phyloP scores from a whole-genome alignment of 2,797 vertebrate genomes.

The Cuculus canorus region DNA sequence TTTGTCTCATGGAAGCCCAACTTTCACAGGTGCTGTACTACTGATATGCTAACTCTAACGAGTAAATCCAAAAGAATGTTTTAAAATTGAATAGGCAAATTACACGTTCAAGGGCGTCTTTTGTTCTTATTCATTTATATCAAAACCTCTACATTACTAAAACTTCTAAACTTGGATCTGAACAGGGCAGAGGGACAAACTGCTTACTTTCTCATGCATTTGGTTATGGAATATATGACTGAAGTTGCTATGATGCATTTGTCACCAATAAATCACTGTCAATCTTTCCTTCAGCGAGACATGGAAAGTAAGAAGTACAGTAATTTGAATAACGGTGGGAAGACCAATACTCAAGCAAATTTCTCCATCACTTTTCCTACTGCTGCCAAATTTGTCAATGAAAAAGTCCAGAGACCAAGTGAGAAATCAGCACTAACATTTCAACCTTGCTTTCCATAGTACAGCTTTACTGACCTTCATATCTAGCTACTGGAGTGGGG shows the following conservation, averaged over 20 bases:
- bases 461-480: background rate
- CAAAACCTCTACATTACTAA: background rate
- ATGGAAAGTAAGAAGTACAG: constrained; percentile 72
- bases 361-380: constrained; percentile 62
- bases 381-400: constrained; percentile 33
- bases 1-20: background rate
- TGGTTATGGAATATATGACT: constrained; percentile 75
- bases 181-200: background rate
- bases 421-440: constrained; percentile 20
- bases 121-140: background rate
- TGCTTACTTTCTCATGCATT: constrained; percentile 39
- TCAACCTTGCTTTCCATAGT: constrained; percentile 18
- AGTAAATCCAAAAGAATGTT: background rate
- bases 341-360: constrained; percentile 59
- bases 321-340: constrained; percentile 75
- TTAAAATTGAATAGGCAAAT: background rate
- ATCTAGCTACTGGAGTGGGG: background rate
- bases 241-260: constrained; percentile 33
- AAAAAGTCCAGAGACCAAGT: constrained; percentile 16
- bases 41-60: background rate
- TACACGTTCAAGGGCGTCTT: background rate
- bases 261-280: constrained; percentile 68
- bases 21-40: background rate
- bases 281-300: constrained; percentile 71
- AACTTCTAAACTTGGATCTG: background rate